Evolutionary conservation across 2,113 vertebrate species (phyloP).

Genomic region (Limnothrissa miodon): DNA sequence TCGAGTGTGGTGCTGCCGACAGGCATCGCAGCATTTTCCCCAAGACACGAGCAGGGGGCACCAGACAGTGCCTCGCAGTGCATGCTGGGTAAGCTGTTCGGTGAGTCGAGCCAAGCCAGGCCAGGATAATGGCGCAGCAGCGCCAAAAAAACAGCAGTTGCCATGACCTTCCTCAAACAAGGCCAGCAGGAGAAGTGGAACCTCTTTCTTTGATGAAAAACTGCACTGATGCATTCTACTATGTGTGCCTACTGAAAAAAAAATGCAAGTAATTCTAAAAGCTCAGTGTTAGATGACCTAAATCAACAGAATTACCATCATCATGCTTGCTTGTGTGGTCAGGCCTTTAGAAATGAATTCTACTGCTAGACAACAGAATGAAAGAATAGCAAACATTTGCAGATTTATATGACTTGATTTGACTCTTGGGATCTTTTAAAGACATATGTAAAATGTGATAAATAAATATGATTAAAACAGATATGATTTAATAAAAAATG

Average conservation of each 20-base stretch:
- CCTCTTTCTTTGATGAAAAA: too few relatives aligned
- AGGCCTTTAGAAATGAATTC: too few relatives aligned
- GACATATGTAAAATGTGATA: too few relatives aligned
- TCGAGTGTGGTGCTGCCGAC: conserved; percentile 15
- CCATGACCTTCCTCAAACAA: not conserved
- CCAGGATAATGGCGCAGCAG: conserved; percentile 11
- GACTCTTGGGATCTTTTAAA: not conserved
- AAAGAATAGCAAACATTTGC: not conserved
- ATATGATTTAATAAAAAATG: too few relatives aligned
- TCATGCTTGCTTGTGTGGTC: too few relatives aligned
- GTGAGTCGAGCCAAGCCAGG: conserved; percentile 27
- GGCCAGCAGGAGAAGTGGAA: not conserved
- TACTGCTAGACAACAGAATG: not conserved
- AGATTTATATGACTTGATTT: not conserved
- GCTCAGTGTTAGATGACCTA: too few relatives aligned
- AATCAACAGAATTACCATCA: too few relatives aligned
- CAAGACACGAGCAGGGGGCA: conserved; percentile 23
- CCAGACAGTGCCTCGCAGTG: conserved; percentile 39
- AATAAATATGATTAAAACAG: too few relatives aligned
- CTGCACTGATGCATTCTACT: too few relatives aligned
- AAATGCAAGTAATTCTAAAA: too few relatives aligned
- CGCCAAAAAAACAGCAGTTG: not conserved
- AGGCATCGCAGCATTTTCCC: conserved; percentile 14
- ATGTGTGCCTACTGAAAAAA: too few relatives aligned
- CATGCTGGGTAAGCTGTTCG: conserved; percentile 48